Base-by-base conservation (phyloP, 2,888 invertebrate genomes). In the Orthonevra nobilis region DNA sequence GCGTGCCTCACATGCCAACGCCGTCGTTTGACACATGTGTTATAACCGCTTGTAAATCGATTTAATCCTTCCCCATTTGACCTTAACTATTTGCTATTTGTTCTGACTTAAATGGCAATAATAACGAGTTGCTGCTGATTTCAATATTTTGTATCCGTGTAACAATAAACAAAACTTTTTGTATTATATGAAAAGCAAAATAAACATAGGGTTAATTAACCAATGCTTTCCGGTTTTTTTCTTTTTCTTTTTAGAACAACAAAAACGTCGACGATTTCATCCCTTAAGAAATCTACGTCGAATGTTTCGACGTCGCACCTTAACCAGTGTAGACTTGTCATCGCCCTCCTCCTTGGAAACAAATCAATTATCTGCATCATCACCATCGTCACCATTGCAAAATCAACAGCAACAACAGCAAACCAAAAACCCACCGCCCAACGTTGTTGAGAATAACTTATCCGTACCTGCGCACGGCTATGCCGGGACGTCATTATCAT, bases 211-310 rank as follows among this genome's bases (percentile, higher is more conserved):
- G 6, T 26, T 9, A 32, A 34, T 10, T 44, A 60, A 60, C 34
- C 44, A 12, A 3, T 20, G 7, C 3, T 15, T 60, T 42, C 44
- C 44, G 26, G 28, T 28, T 28, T 36, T 44, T 46, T 58, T 64
- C 9, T 83, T 72, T 42, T 54, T 70, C 56, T 20, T 32, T 82
- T 0, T 58, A 88, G 89, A 89, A 69, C 87, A 86, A 83, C 87
- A 88, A 75, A 88, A 88, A 82, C 85, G 89, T 23, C 86, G 89
- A 44, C 86, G 88, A 69, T 89, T 89, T 82, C 87, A 88, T 84
- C 89, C 89, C 36, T 83, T 89, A 32, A 86, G 89, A 34, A 89
- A 89, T 84, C 83, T 89, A 52, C 86, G 89, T 3, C 87, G 89
- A 34, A 89, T 89, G 70, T 89, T 89, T 81, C 88, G 89, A 0